phyloP scores from a whole-genome alignment of 2,113 vertebrate species.

The Crotalus helleri region DNA sequence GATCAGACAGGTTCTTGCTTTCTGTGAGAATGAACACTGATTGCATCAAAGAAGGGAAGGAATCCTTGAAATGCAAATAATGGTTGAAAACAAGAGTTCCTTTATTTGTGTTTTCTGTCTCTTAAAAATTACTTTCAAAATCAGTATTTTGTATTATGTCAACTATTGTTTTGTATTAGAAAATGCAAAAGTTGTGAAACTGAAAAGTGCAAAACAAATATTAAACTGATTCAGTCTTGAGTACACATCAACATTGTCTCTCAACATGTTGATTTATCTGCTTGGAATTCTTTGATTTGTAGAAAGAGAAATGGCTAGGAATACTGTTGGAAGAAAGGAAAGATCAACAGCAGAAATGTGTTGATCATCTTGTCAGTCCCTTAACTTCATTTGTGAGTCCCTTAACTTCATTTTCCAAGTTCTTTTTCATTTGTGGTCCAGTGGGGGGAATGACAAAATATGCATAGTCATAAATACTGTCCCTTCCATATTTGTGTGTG shows the following conservation, averaged over 20 bases:
- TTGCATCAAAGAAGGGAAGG: accelerated
- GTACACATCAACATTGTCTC: constrained; percentile 36
- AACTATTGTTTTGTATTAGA: constrained; percentile 60
- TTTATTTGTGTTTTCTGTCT: constrained; percentile 34
- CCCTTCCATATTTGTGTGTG: neutral
- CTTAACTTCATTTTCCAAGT: neutral
- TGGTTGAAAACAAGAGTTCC: constrained; percentile 10
- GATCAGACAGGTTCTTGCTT: neutral
- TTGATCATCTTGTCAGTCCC: neutral
- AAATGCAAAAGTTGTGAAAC: constrained; percentile 58
- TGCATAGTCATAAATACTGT: neutral
- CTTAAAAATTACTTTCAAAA: constrained; percentile 23
- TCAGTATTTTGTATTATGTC: constrained; percentile 53
- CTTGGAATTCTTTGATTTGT: neutral
- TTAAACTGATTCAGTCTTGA: constrained; percentile 66
- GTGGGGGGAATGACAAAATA: neutral
- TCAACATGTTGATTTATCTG: neutral
- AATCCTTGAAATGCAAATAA: neutral
- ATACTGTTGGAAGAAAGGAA: neutral
- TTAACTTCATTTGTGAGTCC: neutral
- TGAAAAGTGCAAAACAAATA: constrained; percentile 48
- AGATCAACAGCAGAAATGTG: neutral
- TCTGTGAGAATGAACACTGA: neutral
- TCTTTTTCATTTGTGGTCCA: neutral
- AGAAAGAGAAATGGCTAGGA: neutral